Evolutionary conservation across 2,797 vertebrate genomes (phyloP).

Genomic region (Cygnus olor): DNA sequence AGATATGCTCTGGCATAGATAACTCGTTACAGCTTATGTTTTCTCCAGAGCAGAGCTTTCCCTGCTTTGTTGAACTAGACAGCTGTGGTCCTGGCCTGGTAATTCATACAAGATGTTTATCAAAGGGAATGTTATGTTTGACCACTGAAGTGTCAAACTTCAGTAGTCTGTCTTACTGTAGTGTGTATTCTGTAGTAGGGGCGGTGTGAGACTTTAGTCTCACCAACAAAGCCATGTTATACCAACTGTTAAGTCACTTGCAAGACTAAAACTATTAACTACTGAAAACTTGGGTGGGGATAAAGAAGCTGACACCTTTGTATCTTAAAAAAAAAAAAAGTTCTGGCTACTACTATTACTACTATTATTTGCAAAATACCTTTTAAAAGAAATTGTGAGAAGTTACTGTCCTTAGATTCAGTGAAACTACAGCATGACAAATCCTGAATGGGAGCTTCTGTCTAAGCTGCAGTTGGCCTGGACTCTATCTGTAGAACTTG

Average conservation of each 20-base stretch:
- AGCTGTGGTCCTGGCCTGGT: neutral
- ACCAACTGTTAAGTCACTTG: neutral
- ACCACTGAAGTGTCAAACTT: neutral
- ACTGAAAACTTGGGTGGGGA: neutral
- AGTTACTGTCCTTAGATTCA: neutral
- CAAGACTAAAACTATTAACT: neutral
- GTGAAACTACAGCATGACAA: neutral
- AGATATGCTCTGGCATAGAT: neutral
- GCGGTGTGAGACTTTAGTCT: neutral
- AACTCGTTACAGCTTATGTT: neutral
- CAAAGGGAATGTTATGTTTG: neutral
- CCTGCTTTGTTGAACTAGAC: neutral
- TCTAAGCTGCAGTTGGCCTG: neutral
- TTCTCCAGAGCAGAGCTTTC: neutral
- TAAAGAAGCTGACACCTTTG: neutral
- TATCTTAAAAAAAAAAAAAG: neutral
- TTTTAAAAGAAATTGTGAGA: neutral
- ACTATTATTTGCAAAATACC: neutral
- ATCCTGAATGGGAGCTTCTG: neutral
- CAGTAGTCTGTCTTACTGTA: neutral
- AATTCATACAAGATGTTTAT: neutral
- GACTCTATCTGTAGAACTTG: neutral
- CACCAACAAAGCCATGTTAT: neutral
- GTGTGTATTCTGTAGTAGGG: neutral
- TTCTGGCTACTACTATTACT: neutral